These are phyloP conservation scores for Ornithoptera alexandrae DNA, from an alignment of 2,888 invertebrate species.

Conservation along the genomic window DNA sequence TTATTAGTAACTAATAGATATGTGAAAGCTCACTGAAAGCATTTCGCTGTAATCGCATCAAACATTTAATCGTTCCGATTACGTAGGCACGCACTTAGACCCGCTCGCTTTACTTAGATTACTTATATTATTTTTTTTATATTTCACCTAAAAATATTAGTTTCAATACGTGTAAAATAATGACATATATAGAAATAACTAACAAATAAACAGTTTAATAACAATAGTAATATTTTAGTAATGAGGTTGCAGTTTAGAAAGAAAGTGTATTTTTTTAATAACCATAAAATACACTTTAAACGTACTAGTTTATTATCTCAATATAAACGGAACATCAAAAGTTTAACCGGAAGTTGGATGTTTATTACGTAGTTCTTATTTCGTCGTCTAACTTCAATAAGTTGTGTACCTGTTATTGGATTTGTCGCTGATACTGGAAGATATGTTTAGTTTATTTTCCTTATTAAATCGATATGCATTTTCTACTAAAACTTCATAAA, in stretches of 20 bases:
- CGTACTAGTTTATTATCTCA: background rate
- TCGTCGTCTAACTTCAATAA: background rate
- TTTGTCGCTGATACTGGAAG: background rate
- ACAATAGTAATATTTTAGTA: too few species aligned
- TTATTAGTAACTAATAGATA: background rate
- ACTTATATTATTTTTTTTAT: background rate
- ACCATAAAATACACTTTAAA: background rate
- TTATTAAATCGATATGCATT: too few species aligned
- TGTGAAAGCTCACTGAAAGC: constrained; percentile 14
- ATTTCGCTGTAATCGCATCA: constrained; percentile 4
- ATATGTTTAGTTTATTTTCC: too few species aligned
- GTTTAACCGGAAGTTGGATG: background rate
- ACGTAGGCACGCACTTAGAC: background rate
- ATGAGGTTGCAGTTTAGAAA: too few species aligned
- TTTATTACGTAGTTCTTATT: background rate
- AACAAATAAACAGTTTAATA: too few species aligned
- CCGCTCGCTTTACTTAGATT: background rate
- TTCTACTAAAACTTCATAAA: too few species aligned
- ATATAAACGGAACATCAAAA: background rate
- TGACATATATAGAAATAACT: background rate
- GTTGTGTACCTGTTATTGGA: background rate
- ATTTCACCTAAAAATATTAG: background rate
- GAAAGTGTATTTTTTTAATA: too few species aligned
- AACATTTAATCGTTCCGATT: background rate
- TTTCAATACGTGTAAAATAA: background rate